Percentiles rank a stretch among this genome's conserved stretches.
Conservation (phyloP, 2,113 vertebrate species). For the Myanophis thanlyinensis region DNA sequence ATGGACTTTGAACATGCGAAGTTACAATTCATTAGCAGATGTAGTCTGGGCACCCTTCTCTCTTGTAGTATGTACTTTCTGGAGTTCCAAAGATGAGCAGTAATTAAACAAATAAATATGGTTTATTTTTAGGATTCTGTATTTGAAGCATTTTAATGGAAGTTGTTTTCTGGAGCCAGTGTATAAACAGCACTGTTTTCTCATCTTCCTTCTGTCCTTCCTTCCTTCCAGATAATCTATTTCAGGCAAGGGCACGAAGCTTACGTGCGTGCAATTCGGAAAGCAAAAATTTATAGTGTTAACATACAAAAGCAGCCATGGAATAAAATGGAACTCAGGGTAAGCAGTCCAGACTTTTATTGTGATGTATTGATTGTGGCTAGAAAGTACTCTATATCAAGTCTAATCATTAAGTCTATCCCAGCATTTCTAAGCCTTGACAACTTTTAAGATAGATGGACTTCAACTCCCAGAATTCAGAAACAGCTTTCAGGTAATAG, state of each 20-base stretch:
- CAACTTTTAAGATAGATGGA: neutral
- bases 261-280: conserved; percentile 92
- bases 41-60: accelerated
- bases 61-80: neutral
- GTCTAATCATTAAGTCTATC: neutral
- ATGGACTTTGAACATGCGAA: neutral
- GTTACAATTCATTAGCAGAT: neutral
- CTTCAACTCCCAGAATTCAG: neutral
- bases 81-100: neutral
- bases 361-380: neutral
- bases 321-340: conserved; percentile 98
- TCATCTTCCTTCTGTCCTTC: neutral
- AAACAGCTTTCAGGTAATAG: neutral
- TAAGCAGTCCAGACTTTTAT: conserved; percentile 49
- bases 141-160: neutral
- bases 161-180: neutral
- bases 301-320: conserved; percentile 98
- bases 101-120: neutral
- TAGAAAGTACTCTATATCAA: neutral
- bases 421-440: neutral
- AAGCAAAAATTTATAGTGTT: conserved; percentile 91
- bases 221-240: conserved; percentile 84
- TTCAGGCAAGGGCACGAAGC: conserved; percentile 98
- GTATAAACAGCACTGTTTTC: neutral
- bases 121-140: neutral